Base-by-base conservation (phyloP, 1,140 invertebrate genomes). In the Sycophila sp. region DNA sequence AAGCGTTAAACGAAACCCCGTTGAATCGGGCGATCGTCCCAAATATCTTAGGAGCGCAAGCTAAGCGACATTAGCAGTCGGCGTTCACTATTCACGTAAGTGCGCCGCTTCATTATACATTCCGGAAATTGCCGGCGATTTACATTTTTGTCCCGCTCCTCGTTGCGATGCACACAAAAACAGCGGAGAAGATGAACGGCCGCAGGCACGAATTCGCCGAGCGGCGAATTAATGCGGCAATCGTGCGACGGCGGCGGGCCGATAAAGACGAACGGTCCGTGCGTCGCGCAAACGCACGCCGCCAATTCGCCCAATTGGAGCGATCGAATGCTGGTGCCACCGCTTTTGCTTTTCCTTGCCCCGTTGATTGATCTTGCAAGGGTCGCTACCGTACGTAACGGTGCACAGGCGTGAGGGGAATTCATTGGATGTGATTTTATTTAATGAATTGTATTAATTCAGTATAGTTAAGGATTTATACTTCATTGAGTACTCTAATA, bases 281-380 rank as follows among this genome's bases (percentile, higher is more conserved):
- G 15, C 22, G 34, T 19, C 30, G 15, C 10, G n/a, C 22, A 67
- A 55, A 65, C 38, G 42, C 47, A 38, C 63, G 17, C 32, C 28
- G 11, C 15, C 63, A 40, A 55, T 55, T 45, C 36, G 45, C n/a
- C 19, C 45, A 64, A 64, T 51, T 64, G 60, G 36, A 65, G 4
- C 63, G 36, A 38, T 55, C 36, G 49, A 65, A 65, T 47, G 55
- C 24, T 6, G 28, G 15, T 8, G 30, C 56, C 10, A 22, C 15
- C 53, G 32, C 7, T 26, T 40, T 17, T 10, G 34, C 45, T 26
- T 40, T 59, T 40, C 19, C 22, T 19, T n/a, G 2, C 40, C n/a
- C n/a, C n/a, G n/a, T 5, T 38, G 22, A n/a, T n/a, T n/a, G n/a
- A n/a, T n/a, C n/a, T n/a, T n/a, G n/a, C n/a, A n/a, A n/a, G n/a